Evolutionary conservation across 1,140 invertebrate genomes (phyloP), one percentile per base, ranked within the genome.

Genomic region (Calliopsis andreniformis): DNA sequence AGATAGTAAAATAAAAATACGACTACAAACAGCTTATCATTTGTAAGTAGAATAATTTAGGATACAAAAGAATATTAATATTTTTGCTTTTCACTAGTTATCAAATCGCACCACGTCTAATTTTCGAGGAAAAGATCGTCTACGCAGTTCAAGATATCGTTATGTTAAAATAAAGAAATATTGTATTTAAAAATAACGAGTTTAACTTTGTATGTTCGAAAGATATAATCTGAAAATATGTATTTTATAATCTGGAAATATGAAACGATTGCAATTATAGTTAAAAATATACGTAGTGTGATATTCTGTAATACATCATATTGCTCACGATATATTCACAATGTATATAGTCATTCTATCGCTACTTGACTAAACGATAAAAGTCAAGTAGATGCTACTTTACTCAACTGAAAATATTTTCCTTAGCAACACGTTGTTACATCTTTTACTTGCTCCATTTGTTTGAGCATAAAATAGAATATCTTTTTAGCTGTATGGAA

Each of bases 291-390:
- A 59, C 55, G 39, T 69, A 59, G 64, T 42, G 5, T 59, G 42
- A 61, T 69, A 69, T 61, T 69, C 32, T 39, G 14, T 75, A 53
- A 18, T 75, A 67, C 61, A 53, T 45, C 32, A 56, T 75, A 75
- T 75, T 66, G 63, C 28, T 75, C 51, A 67, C 66, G 63, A 67
- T 75, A 67, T 75, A 75, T 75, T 75, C 71, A 58, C 71, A 67
- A 58, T 67, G 51, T 53, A 10, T 75, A 47, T 45, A 75, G 55
- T 51, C 18, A 49, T n/a, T 39, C 51, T 66, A 35, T 39, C 16
- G 30, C 42, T 45, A 35, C 39, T 67, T 10, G 51, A 67, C 49
- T 1, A 42, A 67, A 56, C 3, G 12, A 72, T 47, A 51, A 45
- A 18, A 7, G 62, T 43, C 49, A 73, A 66, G 62, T 73, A 39